Evolutionary conservation across 30 jellyfish, hydroid and myxozoan species (phyloP).

Genomic region (Hydractinia symbiolongicarpus): DNA sequence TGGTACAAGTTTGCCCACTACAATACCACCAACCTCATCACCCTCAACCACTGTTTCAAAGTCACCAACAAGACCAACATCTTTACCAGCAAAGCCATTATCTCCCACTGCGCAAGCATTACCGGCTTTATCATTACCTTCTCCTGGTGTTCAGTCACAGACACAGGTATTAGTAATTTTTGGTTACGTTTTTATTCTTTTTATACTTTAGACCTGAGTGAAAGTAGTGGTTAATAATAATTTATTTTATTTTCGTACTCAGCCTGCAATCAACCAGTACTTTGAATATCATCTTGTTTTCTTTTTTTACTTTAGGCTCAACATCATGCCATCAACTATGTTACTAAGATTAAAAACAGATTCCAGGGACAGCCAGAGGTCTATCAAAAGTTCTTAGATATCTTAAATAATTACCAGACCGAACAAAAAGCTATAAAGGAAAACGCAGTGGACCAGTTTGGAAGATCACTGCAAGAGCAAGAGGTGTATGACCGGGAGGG

Average conservation of each 20-base stretch:
- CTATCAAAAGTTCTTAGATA: constrained; percentile 84
- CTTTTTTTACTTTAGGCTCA: constrained; percentile 56
- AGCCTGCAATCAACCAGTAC: background rate
- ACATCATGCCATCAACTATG: constrained; percentile 92
- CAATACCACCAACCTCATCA: background rate
- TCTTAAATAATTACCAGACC: constrained; percentile 83
- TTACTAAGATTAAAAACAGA: constrained; percentile 87
- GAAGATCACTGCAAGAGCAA: constrained; percentile 77
- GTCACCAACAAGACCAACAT: constrained; percentile 40
- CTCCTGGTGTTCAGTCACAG: constrained; percentile 89
- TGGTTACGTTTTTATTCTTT: background rate
- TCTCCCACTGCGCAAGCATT: constrained; percentile 53
- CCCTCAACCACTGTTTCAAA: constrained; percentile 20
- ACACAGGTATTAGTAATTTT: constrained; percentile 62
- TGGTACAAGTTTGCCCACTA: background rate
- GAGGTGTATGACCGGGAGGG: constrained; percentile 88
- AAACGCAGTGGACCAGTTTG: constrained; percentile 78
- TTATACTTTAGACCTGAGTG: background rate
- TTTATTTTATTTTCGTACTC: background rate
- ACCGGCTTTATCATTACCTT: constrained; percentile 43
- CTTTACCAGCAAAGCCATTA: constrained; percentile 31
- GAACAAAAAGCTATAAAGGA: constrained; percentile 94
- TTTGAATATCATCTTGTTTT: background rate
- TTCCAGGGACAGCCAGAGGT: constrained; percentile 98
- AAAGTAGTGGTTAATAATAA: too few relatives aligned